A percentile compares a stretch with the other conserved stretches of the same genome.
Conservation (phyloP, 2,888 invertebrate genomes). For the Zelleria hepariella region DNA sequence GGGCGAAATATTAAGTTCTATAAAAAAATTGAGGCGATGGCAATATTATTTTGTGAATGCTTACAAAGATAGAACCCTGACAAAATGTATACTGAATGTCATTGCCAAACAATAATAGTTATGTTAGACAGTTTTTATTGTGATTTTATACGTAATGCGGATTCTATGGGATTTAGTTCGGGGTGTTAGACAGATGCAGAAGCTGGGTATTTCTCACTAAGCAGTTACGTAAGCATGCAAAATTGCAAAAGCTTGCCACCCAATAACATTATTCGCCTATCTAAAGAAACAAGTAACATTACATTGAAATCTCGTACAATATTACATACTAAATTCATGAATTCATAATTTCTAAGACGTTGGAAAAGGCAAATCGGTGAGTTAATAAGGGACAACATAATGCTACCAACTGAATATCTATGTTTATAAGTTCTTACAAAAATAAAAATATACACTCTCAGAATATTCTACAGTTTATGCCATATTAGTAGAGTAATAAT, state of each 20-base stretch:
- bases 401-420: not conserved
- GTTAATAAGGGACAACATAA: not conserved
- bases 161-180: too few relatives aligned
- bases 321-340: not conserved
- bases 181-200: too few relatives aligned
- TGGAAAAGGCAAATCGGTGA: slow-evolving; percentile 6
- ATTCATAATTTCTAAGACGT: not conserved
- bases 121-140: too few relatives aligned
- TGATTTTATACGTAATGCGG: too few relatives aligned
- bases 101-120: too few relatives aligned
- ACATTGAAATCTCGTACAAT: not conserved
- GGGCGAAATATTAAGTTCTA: too few relatives aligned
- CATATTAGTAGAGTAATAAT: not conserved
- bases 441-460: slow-evolving; percentile 4
- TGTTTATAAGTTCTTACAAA: not conserved
- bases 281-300: not conserved
- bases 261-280: not conserved
- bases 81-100: too few relatives aligned
- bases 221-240: not conserved
- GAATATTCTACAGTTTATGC: not conserved
- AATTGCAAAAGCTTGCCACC: not conserved
- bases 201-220: too few relatives aligned
- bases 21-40: too few relatives aligned
- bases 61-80: too few relatives aligned
- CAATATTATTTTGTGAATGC: too few relatives aligned